A percentile compares a stretch with the other conserved stretches of the same genome.
Evolutionary conservation across 2,797 vertebrate species (phyloP).

Genomic region (Silurus aristotelis): DNA sequence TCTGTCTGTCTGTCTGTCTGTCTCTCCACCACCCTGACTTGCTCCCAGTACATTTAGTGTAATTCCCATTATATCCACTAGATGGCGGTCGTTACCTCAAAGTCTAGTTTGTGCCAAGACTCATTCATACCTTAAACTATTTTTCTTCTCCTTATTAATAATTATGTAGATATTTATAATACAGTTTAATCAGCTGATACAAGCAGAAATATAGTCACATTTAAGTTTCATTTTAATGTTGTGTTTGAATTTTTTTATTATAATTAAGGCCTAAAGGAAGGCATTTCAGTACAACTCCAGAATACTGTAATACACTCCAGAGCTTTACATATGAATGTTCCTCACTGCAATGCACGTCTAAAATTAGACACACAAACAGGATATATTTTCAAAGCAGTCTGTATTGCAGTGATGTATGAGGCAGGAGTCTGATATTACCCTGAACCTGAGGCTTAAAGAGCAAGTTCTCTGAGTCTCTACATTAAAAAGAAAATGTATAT

Average conservation of each 20-base stretch:
- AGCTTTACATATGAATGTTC: background rate
- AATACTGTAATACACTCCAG: too few species aligned
- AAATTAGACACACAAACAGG: background rate
- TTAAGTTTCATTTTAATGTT: background rate
- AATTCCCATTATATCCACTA: slow-evolving; percentile 57
- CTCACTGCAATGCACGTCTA: background rate
- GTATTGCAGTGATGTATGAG: background rate
- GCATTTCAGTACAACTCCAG: background rate
- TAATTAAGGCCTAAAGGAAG: background rate
- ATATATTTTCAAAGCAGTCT: background rate
- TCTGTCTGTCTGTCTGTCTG: background rate
- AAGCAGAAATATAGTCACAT: background rate
- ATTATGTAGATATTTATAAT: background rate
- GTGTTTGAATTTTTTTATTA: background rate
- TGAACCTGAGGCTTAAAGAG: background rate
- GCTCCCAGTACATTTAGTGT: background rate
- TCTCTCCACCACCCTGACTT: background rate
- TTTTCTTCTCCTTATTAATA: background rate
- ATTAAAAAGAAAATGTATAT: background rate
- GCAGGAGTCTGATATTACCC: background rate
- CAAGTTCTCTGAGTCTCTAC: background rate
- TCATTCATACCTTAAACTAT: background rate
- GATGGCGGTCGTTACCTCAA: slow-evolving; percentile 64
- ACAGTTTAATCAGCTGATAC: background rate
- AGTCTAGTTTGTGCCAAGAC: slow-evolving; percentile 5